phyloP scores from a whole-genome alignment of 2,888 invertebrate genomes.

The Drosophila multiciliata region DNA sequence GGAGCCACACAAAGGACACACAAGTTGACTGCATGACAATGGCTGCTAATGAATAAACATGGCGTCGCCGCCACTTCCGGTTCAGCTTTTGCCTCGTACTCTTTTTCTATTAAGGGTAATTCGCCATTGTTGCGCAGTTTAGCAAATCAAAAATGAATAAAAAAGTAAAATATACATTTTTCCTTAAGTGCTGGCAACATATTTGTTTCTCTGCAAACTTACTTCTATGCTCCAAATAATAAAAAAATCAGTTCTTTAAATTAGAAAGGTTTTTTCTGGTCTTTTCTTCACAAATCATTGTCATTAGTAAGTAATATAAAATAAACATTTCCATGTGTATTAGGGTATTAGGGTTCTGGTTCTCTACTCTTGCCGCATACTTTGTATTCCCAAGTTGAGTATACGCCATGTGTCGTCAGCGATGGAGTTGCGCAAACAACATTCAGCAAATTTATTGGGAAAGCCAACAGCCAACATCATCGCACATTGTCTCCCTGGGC shows the following conservation, averaged over 20 bases:
- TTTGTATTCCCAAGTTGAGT: conserved; percentile 44
- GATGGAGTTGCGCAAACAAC: conserved; percentile 54
- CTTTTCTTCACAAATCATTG: too few species aligned
- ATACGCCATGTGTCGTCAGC: conserved; percentile 56
- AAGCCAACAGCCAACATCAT: conserved; percentile 12
- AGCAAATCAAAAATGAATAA: neutral
- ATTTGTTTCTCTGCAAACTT: neutral
- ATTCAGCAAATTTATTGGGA: conserved; percentile 68
- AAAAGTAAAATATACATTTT: neutral
- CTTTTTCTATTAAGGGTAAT: neutral
- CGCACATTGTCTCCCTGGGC: conserved; percentile 40
- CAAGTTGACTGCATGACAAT: conserved; percentile 57
- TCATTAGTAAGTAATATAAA: too few species aligned
- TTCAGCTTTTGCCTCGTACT: conserved; percentile 19
- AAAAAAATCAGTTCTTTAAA: too few species aligned
- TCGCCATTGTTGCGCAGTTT: neutral
- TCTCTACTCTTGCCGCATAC: neutral
- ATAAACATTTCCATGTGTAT: too few species aligned
- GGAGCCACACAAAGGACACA: conserved; percentile 8
- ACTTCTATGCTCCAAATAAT: too few species aligned
- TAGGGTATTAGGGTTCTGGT: neutral
- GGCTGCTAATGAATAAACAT: conserved; percentile 76
- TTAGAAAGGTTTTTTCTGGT: too few species aligned
- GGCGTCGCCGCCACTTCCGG: conserved; percentile 67
- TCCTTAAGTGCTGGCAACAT: neutral